Percentiles rank a stretch among this genome's conserved stretches.
These are phyloP conservation scores for Rallus crepitans DNA, from an alignment of 2,797 vertebrate species.

Conservation along the genomic window DNA sequence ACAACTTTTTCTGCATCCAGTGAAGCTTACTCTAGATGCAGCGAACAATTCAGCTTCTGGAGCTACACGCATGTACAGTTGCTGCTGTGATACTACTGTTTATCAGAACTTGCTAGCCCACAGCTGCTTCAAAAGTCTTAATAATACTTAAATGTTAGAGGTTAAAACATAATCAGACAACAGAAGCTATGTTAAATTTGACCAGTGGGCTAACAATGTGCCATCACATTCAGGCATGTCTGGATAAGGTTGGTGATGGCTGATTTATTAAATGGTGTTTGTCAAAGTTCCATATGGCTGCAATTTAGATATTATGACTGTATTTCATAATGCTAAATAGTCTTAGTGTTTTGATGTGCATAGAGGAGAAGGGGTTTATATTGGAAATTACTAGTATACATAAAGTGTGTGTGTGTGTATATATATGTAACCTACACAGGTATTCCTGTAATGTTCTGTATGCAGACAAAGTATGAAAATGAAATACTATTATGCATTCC, in stretches of 20 bases:
- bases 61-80: rapidly evolving
- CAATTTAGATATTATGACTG: background rate
- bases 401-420: background rate
- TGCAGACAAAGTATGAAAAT: background rate
- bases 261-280: background rate
- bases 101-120: background rate
- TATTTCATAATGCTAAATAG: background rate
- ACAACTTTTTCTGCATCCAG: background rate
- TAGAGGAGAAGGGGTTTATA: background rate
- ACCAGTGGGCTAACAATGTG: background rate
- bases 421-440: background rate
- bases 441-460: background rate
- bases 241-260: background rate
- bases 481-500: background rate
- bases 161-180: background rate
- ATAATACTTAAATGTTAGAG: background rate
- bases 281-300: background rate
- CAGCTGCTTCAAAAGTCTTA: background rate
- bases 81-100: background rate
- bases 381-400: background rate
- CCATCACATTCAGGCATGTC: background rate
- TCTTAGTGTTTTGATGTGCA: background rate
- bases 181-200: background rate
- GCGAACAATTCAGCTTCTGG: background rate
- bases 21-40: background rate